Evolutionary conservation across 23 tunicate species (phyloP), one percentile per base, ranked within the genome.

Genomic region (Trididemnum clinides): DNA sequence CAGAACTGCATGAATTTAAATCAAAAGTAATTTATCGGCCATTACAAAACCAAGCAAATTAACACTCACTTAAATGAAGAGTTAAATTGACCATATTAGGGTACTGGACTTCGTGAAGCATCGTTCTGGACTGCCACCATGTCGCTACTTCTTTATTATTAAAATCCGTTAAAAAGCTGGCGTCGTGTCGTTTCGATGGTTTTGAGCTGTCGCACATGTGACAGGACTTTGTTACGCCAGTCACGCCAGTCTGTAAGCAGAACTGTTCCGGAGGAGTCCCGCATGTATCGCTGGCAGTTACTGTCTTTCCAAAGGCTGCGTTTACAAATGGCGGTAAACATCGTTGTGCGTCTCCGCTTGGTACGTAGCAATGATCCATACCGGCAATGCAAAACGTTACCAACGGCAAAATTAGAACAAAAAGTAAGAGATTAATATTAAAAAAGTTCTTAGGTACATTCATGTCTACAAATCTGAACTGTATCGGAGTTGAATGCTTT

Each of bases 81-180:
- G 98, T 93, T 23, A 93, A 71, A 72, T 93, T 93, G 77, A 93
- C 93, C 70, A 57, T 88, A 22, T 71, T 76, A 19, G 98, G 98
- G 79, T 84, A 80, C 63, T 93, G 98, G 26, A 93, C 98, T 62
- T 84, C 93, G 19, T 78, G 77, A 2, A 93, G 44, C 98, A 93
- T 93, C 64, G 98, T 85, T 22, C 85, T 87, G 23, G 98, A 93
- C 71, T 93, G 98, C 98, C 98, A 93, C 98, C 98, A 93, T 10
- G 93, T 88, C 20, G 79, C 33, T 3, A 37, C 39, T 28, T 79
- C 83, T 59, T 88, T 90, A 76, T 87, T 85, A 50, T 65, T 93
- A 34, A 88, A 59, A 72, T 93, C 98, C 59, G 98, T 93, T 25
- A 93, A 59, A 57, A 74, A 80, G 4, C 64, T 5, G 0, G 98